Percentiles rank a stretch among this genome's conserved stretches.
phyloP scores from a whole-genome alignment of 1,140 invertebrate genomes.

The Zaprionus capensis region DNA sequence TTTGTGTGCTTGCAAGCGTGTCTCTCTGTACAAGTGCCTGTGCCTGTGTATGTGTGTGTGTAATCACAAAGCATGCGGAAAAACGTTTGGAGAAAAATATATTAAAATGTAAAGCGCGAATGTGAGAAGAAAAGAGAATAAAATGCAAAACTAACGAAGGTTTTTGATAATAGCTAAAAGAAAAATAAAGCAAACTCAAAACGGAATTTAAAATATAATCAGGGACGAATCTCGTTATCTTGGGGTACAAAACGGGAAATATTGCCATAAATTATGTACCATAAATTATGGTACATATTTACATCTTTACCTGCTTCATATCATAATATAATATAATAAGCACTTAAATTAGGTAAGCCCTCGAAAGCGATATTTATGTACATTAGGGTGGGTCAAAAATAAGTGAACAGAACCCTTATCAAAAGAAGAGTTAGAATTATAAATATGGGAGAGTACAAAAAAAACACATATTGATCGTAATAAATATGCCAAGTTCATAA shows the following conservation, averaged over 20 bases:
- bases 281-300: neutral
- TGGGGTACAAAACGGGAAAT: neutral
- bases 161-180: neutral
- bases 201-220: neutral
- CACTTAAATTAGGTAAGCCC: neutral
- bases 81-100: constrained; percentile 41
- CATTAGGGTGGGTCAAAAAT: constrained; percentile 1
- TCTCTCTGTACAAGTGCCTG: constrained; percentile 20
- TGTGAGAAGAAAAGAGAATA: constrained; percentile 12
- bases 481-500: neutral
- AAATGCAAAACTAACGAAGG: neutral
- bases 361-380: neutral
- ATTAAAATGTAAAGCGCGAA: constrained; percentile 27
- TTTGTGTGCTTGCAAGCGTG: constrained; percentile 10
- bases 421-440: neutral
- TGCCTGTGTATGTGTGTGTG: constrained; percentile 20
- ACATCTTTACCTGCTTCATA: neutral
- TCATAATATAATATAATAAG: neutral
- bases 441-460: neutral
- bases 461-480: neutral
- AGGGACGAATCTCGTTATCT: neutral
- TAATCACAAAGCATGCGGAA: constrained; percentile 52
- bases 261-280: neutral
- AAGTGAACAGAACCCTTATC: neutral
- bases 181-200: neutral